Evolutionary conservation across 2,888 invertebrate species (phyloP), one percentile per base, ranked within the genome.

Genomic region (Ophioninae sp.): DNA sequence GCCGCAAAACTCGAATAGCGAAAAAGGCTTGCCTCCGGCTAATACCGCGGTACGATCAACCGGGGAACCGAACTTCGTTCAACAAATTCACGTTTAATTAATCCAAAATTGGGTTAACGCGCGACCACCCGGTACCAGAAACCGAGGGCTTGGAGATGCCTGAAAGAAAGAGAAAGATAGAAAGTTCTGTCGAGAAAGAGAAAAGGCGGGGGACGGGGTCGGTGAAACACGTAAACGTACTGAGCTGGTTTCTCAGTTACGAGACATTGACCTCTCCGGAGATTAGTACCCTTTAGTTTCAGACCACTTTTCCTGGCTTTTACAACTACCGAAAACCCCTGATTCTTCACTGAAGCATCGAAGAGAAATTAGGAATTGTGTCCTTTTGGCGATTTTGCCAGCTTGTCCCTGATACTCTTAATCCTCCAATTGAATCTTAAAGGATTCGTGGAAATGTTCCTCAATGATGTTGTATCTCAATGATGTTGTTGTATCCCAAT

Each of bases 11-110:
- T 65, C 65, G 13, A 30, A 39, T 17, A 20, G 41, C 30, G 72
- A 64, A 67, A 74, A 61, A 79, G 86, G 69, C 71, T 79, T 83
- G 82, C 73, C 84, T 59, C 81, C 84, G 86, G 85, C 81, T 85
- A 84, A 88, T 86, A 83, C 73, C 72, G 61, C 71, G 30, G 82
- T 86, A 84, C 86, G 73, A 81, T 79, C 76, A 79, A 85, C 77
- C 82, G 82, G 86, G 85, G 65, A 72, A 69, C 63, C 51, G 72
- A 79, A 81, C 75, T 81, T 81, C 84, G 84, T 85, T 88, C 87
- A 87, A 88, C 88, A 87, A 88, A 88, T 86, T 83, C 85, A 78
- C 85, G 87, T 87, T 89, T 89, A 88, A 89, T 89, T 89, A 88
- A 89, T 88, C 83, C 85, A 86, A 86, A 89, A 89, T 87, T 88